Base-by-base conservation (phyloP, 2,113 vertebrate species). In the Mohoua ochrocephala region DNA sequence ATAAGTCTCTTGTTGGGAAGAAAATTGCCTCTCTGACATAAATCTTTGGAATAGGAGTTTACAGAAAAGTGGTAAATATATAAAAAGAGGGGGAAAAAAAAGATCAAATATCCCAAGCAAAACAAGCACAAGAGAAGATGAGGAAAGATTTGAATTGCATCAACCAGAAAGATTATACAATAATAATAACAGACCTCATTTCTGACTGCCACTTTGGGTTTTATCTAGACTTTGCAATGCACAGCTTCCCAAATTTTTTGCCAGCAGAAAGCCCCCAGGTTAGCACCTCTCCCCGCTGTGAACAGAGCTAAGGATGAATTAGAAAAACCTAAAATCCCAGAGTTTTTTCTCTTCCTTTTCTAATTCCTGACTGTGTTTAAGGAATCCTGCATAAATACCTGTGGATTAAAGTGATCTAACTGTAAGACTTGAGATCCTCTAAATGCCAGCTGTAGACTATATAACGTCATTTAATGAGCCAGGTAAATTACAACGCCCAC, bases 1-100 rank as follows among this genome's bases (percentile, higher is more conserved):
- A 89, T 96, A 93, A 91, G 86, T 95, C 90, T 91, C 89, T 81
- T 91, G 81, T 91, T 78, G 88, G 90, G 54, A 41, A 86, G 96
- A 91, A 96, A 97, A 95, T 95, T 88, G 85, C 92, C 68, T 92
- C 57, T 78, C 82, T 81, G 88, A 84, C 64, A 96, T 96, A 93
- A 92, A 92, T 95, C 92, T 94, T 86, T 37, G 83, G 28, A 95
- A 85, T 19, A 64, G 64, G 47, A 80, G 50, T 88, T 90, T 94
- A 81, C 24, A 59, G 79, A 78, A 84, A 84, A 86, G 64, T 44
- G 60, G 71, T 70, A 92, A 93, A 88, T 61, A 73, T 2, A 27
- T 83, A 53, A 60, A 87, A 33, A 57, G 21, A 35, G n/a, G n/a
- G n/a, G n/a, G n/a, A 33, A 67, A 79, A 13, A 41, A 54, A 26